phyloP scores from a whole-genome alignment of 2,888 invertebrate genomes.

The Eupithecia subfuscata region DNA sequence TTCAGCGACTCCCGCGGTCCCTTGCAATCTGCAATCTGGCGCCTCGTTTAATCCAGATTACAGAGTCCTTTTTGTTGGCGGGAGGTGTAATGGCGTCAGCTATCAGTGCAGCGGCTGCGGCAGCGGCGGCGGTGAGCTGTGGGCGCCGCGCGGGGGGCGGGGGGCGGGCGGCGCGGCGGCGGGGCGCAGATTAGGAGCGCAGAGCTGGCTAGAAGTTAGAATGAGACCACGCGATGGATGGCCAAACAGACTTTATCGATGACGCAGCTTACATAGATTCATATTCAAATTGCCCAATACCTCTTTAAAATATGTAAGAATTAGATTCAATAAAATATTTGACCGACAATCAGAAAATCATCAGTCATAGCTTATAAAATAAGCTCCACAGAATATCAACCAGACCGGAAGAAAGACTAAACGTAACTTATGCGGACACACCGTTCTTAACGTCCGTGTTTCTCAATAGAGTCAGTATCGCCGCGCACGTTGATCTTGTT shows the following conservation, averaged over 20 bases:
- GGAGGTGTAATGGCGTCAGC: neutral
- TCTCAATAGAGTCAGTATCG: neutral
- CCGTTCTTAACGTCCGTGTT: neutral
- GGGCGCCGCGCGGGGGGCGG: constrained; percentile 11
- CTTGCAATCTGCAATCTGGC: neutral
- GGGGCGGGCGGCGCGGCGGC: constrained; percentile 10
- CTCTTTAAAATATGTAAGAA: too few relatives aligned
- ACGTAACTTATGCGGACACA: neutral
- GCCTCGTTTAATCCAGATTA: constrained; percentile 5
- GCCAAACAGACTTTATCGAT: neutral
- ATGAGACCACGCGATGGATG: neutral
- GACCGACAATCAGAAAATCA: neutral
- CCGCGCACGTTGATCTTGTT: too few relatives aligned
- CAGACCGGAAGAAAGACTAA: neutral
- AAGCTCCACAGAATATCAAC: neutral
- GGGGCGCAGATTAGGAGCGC: constrained; percentile 9
- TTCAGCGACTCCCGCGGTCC: neutral
- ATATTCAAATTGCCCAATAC: too few relatives aligned
- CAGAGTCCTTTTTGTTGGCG: neutral
- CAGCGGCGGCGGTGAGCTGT: constrained; percentile 17
- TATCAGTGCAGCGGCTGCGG: constrained; percentile 11
- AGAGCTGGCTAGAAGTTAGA: neutral
- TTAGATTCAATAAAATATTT: too few relatives aligned
- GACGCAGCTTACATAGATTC: neutral
- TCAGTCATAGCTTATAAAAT: neutral